Base-by-base conservation (phyloP, 2,797 vertebrate genomes). In the Emys orbicularis region DNA sequence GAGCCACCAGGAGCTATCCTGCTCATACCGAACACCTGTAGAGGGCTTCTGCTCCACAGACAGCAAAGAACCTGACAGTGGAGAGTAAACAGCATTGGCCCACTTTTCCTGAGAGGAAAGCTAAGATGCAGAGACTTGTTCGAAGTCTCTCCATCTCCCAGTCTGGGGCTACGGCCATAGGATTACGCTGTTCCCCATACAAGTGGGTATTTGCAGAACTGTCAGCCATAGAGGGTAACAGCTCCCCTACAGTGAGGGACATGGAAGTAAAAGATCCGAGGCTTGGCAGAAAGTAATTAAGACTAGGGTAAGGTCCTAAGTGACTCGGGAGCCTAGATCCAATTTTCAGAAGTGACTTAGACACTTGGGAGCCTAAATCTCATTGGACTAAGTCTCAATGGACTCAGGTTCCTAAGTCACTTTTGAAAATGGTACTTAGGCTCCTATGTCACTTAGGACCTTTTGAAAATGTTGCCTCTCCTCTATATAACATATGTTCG, bases 251-350 rank as follows among this genome's bases (percentile, higher is more conserved):
- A 87, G 59, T 6, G 0, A 79, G 84, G 61, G 61, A 18, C 57
- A 86, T 23, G 85, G 85, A 79, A 37, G 12, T 77, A 59, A 37
- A 54, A 4, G 0, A 1, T 6, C 37, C 0, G 1, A 23, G 56
- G 12, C 29, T 21, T 52, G 37, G 53, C 29, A 84, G 53, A 61
- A 79, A 53, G 12, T 11, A 31, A 25, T 79, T 16, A 29, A 80
- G 49, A 52, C 2, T 16, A 53, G 27, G 9, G 4, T 21, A 11
- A 11, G 3, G 80, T 65, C 56, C 52, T n/a, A 53, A 68, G 34
- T 0, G 0, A 1, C 47, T 82, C 44, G 53, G 37, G 9, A 72
- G 21, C n/a, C n/a, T 25, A 37, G 10, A 19, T 41, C 68, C 37
- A 37, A 41, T 72, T 72, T 72, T 72, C 37, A 72, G 37, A 50